phyloP scores from a whole-genome alignment of 2,113 vertebrate genomes.

The Cyanoderma ruficeps region DNA sequence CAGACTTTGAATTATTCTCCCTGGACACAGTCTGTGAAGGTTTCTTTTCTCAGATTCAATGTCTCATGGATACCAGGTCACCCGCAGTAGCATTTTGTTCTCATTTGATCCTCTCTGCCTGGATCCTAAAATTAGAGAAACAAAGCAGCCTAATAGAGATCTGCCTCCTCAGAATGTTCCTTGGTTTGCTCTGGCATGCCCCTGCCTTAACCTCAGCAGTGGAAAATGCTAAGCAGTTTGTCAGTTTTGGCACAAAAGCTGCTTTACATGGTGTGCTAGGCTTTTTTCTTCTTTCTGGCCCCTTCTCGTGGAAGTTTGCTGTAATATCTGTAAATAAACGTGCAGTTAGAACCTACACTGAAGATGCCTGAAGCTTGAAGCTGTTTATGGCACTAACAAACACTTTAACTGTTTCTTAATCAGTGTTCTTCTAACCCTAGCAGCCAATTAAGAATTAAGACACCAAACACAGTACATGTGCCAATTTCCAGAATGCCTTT shows the following conservation, averaged over 20 bases:
- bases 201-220: background rate
- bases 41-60: background rate
- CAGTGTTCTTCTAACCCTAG: background rate
- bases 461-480: background rate
- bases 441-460: conserved; percentile 24
- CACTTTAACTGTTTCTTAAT: background rate
- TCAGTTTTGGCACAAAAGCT: background rate
- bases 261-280: background rate
- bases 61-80: background rate
- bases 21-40: background rate
- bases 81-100: background rate
- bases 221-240: background rate
- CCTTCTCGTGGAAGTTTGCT: background rate
- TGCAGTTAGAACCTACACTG: background rate
- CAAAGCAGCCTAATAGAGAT: background rate
- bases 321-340: background rate
- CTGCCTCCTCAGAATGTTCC: background rate
- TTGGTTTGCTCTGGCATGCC: background rate
- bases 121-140: background rate
- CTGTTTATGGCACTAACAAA: background rate
- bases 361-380: background rate
- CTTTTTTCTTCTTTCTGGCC: background rate
- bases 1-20: background rate
- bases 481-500: background rate
- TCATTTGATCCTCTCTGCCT: background rate